Conservation (phyloP, 2,113 vertebrate species). For the Chelonoidis abingdonii region DNA sequence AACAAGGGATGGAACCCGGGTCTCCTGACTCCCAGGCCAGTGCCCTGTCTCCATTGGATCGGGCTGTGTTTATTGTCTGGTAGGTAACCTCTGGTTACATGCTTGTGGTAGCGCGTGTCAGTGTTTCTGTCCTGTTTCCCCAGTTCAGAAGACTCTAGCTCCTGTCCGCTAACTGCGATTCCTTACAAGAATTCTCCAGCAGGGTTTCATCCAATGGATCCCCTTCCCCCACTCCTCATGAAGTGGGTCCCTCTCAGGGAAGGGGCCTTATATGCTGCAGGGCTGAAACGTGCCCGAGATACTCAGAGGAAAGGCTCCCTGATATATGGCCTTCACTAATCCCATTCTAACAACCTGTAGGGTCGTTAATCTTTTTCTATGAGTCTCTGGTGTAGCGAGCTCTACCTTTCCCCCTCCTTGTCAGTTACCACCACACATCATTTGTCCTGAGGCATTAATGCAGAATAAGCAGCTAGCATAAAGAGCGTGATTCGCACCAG, state of each 20-base stretch:
- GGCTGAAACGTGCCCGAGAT: not conserved
- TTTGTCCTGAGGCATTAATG: not conserved
- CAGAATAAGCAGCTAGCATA: not conserved
- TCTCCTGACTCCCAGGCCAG: not conserved
- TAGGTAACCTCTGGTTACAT: not conserved
- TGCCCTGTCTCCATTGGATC: too few species aligned
- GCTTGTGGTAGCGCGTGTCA: too few species aligned
- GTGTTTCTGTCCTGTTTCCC: not conserved
- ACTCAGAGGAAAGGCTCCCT: not conserved
- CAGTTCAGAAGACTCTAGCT: not conserved
- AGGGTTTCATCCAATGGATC: not conserved
- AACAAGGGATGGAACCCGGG: accelerated
- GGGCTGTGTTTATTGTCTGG: not conserved
- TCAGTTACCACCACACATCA: too few species aligned
- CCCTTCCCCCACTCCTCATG: not conserved
- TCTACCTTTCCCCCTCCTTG: not conserved
- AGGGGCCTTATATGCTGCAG: not conserved
- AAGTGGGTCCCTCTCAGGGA: not conserved
- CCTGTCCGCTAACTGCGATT: not conserved
- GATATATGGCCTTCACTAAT: not conserved
- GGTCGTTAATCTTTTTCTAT: not conserved
- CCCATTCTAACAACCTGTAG: not conserved
- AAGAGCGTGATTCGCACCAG: not conserved
- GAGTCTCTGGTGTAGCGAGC: not conserved
- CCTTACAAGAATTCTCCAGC: not conserved